Base-by-base conservation (phyloP, 2,113 vertebrate species). In the Zonotrichia leucophrys region DNA sequence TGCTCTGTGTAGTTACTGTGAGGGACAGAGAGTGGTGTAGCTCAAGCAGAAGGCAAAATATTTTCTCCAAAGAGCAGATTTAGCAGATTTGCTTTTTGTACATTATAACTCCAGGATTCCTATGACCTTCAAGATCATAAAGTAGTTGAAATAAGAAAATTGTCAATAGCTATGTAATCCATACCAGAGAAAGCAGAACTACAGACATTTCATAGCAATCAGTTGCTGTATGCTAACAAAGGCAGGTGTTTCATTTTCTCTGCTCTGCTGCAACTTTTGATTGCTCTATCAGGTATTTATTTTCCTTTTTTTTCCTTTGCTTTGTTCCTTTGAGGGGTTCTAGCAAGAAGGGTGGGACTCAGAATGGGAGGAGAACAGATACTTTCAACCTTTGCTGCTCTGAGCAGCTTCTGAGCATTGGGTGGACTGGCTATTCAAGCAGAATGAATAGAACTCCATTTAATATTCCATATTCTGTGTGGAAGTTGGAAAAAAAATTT, bases 211-310 rank as follows among this genome's bases (percentile, higher is more conserved):
- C 79, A 50, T 11, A 33, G 42, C 42, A 77, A 35, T 59, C 77
- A 25, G 37, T 59, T 74, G 78, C 60, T 72, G 10, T 16, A 37
- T 22, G 17, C 83, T 50, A 66, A 58, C 77, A 80, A 94, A 85
- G 23, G 19, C 35, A 74, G 50, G 82, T 90, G 67, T 88, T 93
- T 95, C 30, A 94, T 95, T 94, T 95, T 90, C 84, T 77, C 24
- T 67, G 41, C 58, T 90, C 89, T 73, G 58, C 46, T 84, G 31
- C 58, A 87, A 76, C 20, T 92, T 91, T 76, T 76, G 41, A 85
- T 95, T 73, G 50, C 50, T 83, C 5, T 73, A 53, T 83, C 55
- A 49, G 33, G 18, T 69, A 69, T n/a, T 35, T 72, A 2, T 49
- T 84, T 56, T 73, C 53, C 10, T 22, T 80, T 82, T 79, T 56